These are phyloP conservation scores for Rhinella marina DNA, from an alignment of 2,797 vertebrate genomes.

Conservation along the genomic window DNA sequence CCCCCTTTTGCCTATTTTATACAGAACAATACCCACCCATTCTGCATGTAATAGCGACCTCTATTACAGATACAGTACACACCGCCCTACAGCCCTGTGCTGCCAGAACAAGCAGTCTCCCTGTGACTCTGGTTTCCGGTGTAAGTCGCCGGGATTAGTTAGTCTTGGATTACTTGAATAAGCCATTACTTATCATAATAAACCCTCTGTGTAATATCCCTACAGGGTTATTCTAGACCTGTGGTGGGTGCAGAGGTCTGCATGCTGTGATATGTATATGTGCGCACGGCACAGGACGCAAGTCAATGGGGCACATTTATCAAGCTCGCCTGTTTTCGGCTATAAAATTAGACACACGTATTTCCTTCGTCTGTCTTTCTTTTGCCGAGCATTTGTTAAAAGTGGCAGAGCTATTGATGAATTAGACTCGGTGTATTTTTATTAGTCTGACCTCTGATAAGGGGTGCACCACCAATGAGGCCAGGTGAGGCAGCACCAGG, in stretches of 20 bases:
- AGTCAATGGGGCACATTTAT: too few species aligned
- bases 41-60: background rate
- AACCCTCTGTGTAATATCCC: constrained; percentile 25
- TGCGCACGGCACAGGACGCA: too few species aligned
- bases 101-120: constrained; percentile 30
- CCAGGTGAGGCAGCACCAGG: too few species aligned
- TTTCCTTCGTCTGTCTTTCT: too few species aligned
- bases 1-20: background rate
- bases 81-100: background rate
- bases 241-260: background rate
- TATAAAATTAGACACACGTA: too few species aligned
- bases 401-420: too few species aligned
- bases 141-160: constrained; percentile 27
- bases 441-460: too few species aligned
- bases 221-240: background rate
- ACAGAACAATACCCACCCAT: background rate
- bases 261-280: background rate
- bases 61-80: background rate
- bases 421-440: too few species aligned
- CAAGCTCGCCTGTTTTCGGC: too few species aligned
- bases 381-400: too few species aligned
- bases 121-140: constrained; percentile 41
- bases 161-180: constrained; percentile 39
- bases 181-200: constrained; percentile 48
- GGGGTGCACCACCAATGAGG: too few species aligned